Conservation (phyloP, 2,797 vertebrate genomes). For the Aratinga solstitialis region DNA sequence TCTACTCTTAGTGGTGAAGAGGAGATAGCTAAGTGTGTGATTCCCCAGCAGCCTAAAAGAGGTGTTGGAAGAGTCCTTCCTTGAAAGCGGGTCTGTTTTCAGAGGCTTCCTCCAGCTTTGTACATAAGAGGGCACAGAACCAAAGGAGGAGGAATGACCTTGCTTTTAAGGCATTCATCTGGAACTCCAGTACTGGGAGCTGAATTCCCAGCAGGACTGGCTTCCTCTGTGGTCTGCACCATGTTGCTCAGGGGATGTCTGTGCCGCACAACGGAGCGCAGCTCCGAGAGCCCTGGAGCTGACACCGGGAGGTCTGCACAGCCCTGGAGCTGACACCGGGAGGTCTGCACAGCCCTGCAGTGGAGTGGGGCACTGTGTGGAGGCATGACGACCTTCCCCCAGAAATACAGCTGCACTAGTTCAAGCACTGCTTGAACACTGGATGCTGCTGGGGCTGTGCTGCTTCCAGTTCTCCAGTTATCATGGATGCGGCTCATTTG, state of each 20-base stretch:
- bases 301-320: not conserved
- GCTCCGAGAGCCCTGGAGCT: not conserved
- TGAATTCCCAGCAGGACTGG: not conserved
- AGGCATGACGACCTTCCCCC: accelerated
- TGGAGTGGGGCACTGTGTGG: not conserved
- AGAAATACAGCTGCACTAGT: not conserved
- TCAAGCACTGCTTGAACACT: not conserved
- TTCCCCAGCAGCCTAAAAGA: not conserved
- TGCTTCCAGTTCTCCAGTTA: not conserved
- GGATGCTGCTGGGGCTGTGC: not conserved
- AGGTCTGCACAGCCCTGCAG: not conserved
- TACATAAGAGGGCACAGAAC: not conserved
- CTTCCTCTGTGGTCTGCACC: conserved; percentile 6
- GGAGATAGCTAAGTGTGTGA: not conserved
- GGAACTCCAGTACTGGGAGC: not conserved
- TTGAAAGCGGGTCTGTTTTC: not conserved
- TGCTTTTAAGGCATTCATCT: conserved; percentile 20
- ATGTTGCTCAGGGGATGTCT: not conserved
- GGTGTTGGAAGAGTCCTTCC: not conserved
- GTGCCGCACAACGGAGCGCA: not conserved
- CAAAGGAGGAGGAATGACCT: not conserved
- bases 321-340: not conserved
- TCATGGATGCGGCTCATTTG: not conserved
- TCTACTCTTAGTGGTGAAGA: not conserved
- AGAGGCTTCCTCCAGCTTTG: not conserved